Conservation (phyloP, 2,797 vertebrate species). For the Tokudaia muenninki region DNA sequence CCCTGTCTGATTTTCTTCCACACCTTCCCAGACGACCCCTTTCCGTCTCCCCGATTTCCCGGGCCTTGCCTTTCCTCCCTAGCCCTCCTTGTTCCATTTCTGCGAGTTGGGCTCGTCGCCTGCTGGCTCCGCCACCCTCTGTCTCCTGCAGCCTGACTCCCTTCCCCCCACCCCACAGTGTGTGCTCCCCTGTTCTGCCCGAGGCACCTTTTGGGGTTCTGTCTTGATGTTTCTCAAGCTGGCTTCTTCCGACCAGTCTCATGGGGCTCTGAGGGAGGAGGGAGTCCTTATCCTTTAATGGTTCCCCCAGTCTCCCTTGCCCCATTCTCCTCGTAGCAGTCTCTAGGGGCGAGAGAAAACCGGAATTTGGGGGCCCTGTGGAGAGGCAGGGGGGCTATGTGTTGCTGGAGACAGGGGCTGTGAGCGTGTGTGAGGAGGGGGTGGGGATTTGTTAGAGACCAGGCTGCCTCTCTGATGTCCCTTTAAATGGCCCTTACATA, state of each 20-base stretch:
- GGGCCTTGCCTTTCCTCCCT: conserved; percentile 50
- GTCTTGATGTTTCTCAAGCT: conserved; percentile 31
- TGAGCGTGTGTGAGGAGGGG: conserved; percentile 50
- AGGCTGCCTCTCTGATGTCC: conserved; percentile 75
- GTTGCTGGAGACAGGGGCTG: conserved; percentile 46
- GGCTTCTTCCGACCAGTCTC: conserved; percentile 66
- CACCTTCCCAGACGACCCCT: conserved; percentile 70
- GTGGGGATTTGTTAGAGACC: conserved; percentile 64
- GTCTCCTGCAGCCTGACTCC: conserved; percentile 72
- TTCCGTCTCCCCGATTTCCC: conserved; percentile 61
- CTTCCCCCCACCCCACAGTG: conserved; percentile 48
- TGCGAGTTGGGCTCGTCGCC: conserved; percentile 71
- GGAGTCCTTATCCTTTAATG: conserved; percentile 68
- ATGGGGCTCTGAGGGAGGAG: conserved; percentile 69
- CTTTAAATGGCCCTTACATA: conserved; percentile 83
- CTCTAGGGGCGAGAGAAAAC: conserved; percentile 75
- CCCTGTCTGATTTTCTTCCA: conserved; percentile 68
- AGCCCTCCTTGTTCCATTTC: conserved; percentile 62
- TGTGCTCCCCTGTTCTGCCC: conserved; percentile 66
- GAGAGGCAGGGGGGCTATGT: conserved; percentile 65
- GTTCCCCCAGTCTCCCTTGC: conserved; percentile 58
- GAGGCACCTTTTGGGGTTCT: conserved; percentile 73
- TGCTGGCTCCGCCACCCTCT: conserved; percentile 57
- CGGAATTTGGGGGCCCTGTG: conserved; percentile 81
- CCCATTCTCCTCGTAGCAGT: conserved; percentile 75